Evolutionary conservation across 2,888 invertebrate species (phyloP).

Genomic region (Dolomedes plantarius): DNA sequence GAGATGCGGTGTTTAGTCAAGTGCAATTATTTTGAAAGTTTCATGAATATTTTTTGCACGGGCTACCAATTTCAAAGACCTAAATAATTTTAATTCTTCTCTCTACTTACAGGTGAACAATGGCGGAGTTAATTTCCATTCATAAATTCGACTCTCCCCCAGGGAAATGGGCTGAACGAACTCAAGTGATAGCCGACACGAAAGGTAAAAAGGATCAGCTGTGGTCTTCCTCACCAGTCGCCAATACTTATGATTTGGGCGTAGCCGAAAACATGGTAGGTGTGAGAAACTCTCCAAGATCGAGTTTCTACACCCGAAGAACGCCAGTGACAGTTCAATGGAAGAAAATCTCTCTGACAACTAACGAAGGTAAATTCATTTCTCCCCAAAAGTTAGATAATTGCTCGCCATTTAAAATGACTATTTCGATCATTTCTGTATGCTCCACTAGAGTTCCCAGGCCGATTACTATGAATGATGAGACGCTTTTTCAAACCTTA

Average conservation of each 20-base stretch:
- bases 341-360: slow-evolving; percentile 34
- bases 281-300: background rate
- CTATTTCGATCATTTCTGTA: too few relatives aligned
- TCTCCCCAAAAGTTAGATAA: too few relatives aligned
- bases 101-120: background rate
- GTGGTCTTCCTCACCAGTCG: slow-evolving; percentile 5
- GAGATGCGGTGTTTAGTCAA: too few relatives aligned
- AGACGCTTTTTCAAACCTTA: too few relatives aligned
- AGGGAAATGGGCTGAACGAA: slow-evolving; percentile 40
- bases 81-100: too few relatives aligned
- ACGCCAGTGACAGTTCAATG: slow-evolving; percentile 53
- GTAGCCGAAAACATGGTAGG: background rate
- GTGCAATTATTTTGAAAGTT: too few relatives aligned
- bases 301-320: background rate
- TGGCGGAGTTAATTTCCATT: slow-evolving; percentile 64
- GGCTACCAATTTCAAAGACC: too few relatives aligned
- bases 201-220: background rate
- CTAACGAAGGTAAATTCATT: slow-evolving; percentile 33
- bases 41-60: too few relatives aligned
- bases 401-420: background rate
- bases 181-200: background rate
- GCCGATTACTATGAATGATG: too few relatives aligned
- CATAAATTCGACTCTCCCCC: slow-evolving; percentile 52
- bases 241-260: slow-evolving; percentile 13
- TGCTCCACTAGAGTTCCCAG: too few relatives aligned